These are phyloP conservation scores for Doris montereyensis DNA, from an alignment of 2,888 invertebrate species.

Conservation along the genomic window DNA sequence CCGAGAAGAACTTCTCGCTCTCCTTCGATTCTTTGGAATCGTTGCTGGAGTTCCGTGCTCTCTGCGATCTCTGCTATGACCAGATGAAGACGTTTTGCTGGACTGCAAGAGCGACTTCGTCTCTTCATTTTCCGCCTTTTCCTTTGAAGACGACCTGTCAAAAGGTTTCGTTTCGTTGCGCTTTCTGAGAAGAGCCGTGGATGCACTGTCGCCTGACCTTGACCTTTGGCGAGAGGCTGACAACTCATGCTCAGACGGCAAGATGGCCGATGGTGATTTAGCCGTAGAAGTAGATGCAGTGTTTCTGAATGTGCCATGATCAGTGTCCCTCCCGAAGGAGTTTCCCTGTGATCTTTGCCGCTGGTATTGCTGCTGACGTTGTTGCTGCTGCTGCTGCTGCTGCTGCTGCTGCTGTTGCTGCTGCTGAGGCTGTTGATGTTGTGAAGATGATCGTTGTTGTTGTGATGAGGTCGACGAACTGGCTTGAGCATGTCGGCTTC, in stretches of 20 bases:
- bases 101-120: too few species aligned
- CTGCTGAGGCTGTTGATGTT: background rate
- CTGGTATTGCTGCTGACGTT: background rate
- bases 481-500: constrained; percentile 29
- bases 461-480: background rate
- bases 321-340: background rate
- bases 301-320: background rate
- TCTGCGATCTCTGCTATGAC: background rate
- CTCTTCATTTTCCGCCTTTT: background rate
- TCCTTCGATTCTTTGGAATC: background rate
- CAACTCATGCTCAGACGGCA: too few species aligned
- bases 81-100: background rate
- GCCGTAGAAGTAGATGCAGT: too few species aligned
- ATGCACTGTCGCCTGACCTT: too few species aligned
- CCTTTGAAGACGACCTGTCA: background rate
- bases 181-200: background rate
- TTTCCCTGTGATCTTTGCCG: background rate
- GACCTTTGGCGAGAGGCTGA: too few species aligned
- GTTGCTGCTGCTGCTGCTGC: background rate
- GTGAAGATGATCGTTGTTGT: background rate
- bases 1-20: background rate
- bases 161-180: background rate
- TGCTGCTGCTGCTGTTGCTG: constrained; percentile 6
- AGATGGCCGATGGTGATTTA: too few species aligned
- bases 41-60: background rate